These are phyloP conservation scores for Channa maculata DNA, from an alignment of 2,113 vertebrate species.

Conservation along the genomic window DNA sequence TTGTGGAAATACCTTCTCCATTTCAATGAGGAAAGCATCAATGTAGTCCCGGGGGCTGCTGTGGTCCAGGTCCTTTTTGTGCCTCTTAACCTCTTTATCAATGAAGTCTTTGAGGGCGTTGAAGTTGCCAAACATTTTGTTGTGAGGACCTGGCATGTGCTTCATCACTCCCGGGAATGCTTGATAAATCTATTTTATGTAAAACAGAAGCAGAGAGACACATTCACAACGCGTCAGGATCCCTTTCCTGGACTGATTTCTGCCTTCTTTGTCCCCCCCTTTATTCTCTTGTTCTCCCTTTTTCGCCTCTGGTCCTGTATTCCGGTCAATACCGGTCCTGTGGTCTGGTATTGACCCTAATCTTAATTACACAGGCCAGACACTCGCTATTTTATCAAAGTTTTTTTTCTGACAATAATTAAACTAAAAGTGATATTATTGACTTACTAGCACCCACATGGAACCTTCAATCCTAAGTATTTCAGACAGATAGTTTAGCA, in stretches of 20 bases:
- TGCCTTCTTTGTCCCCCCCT: too few species aligned
- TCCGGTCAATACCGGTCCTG: too few species aligned
- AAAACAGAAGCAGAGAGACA: too few species aligned
- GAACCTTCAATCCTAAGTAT: constrained; percentile 50
- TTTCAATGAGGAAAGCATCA: constrained; percentile 85
- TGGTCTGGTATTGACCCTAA: too few species aligned
- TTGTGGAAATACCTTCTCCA: constrained; percentile 77
- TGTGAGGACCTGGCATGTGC: constrained; percentile 84
- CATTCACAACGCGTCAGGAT: too few species aligned
- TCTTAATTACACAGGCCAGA: too few species aligned
- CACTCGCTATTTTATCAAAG: too few species aligned
- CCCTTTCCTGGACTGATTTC: too few species aligned
- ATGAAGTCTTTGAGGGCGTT: constrained; percentile 60
- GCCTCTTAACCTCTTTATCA: constrained; percentile 63
- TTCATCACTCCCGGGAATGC: constrained; percentile 81
- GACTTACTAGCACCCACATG: constrained; percentile 73
- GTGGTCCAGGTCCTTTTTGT: constrained; percentile 82
- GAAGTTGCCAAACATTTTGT: constrained; percentile 67
- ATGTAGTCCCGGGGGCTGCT: constrained; percentile 83
- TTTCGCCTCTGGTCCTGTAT: too few species aligned
- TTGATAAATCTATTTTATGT: constrained; percentile 54
- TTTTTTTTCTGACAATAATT: too few species aligned
- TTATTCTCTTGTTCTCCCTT: too few species aligned
- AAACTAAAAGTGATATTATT: neutral
- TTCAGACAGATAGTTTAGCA: constrained; percentile 80